phyloP scores from a whole-genome alignment of 2,113 vertebrate genomes.

The Daphoenositta chrysoptera region DNA sequence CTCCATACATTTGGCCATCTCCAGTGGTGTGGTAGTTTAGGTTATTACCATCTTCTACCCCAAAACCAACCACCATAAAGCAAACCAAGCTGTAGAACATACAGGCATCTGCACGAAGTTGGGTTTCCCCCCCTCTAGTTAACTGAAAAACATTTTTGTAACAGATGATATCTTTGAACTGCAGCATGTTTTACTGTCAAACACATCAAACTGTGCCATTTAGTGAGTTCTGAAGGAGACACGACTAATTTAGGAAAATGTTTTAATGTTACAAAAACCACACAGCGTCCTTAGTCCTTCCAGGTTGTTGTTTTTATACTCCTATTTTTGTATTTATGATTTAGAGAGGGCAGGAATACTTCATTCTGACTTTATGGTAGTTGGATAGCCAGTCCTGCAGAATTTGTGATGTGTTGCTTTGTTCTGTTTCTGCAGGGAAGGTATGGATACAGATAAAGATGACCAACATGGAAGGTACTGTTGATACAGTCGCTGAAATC shows the following conservation, averaged over 20 bases:
- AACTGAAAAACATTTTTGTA: not conserved
- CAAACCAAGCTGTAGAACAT: not conserved
- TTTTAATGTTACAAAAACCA: not conserved
- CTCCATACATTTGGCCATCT: not conserved
- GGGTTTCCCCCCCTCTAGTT: not conserved
- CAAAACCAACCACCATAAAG: not conserved
- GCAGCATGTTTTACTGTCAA: slow-evolving; percentile 46
- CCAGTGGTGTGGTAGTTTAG: not conserved
- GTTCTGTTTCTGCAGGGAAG: slow-evolving; percentile 77
- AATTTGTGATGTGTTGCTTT: slow-evolving; percentile 5
- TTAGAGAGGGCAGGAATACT: not conserved
- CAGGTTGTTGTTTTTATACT: not conserved
- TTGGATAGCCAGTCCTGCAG: not conserved
- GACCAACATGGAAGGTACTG: slow-evolving; percentile 90
- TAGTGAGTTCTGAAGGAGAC: not conserved
- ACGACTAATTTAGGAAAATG: not conserved
- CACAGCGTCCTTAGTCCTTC: not conserved
- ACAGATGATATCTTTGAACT: slow-evolving; percentile 41
- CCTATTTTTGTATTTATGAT: not conserved
- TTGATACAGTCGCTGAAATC: not conserved
- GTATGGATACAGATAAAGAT: slow-evolving; percentile 98
- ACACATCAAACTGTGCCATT: slow-evolving; percentile 3
- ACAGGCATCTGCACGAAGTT: not conserved
- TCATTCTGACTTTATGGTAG: not conserved
- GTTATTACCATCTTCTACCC: not conserved